These are phyloP conservation scores for Brachyistius frenatus DNA, from an alignment of 2,113 vertebrate genomes.

Conservation along the genomic window DNA sequence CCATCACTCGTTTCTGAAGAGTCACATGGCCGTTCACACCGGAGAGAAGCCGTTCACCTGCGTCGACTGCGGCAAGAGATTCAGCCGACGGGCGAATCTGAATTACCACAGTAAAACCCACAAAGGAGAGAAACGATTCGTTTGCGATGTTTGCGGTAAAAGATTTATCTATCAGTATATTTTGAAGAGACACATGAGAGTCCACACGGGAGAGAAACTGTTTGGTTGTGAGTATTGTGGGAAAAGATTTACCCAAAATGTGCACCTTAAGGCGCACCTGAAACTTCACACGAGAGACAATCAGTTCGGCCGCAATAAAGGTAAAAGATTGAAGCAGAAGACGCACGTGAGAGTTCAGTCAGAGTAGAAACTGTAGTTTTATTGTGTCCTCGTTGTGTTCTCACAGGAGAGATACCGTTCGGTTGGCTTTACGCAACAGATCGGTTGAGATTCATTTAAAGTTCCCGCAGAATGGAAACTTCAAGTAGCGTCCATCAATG, in stretches of 20 bases:
- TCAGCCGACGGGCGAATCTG: conserved; percentile 12
- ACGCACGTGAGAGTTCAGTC: too few species aligned
- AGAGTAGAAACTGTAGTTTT: too few species aligned
- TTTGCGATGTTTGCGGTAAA: conserved; percentile 1
- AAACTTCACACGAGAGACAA: neutral
- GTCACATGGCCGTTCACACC: conserved; percentile 15
- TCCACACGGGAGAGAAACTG: neutral
- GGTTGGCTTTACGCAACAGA: too few species aligned
- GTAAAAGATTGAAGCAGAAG: too few species aligned
- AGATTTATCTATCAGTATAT: neutral
- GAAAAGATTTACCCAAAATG: neutral
- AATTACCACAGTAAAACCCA: conserved; percentile 19
- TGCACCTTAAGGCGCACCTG: neutral
- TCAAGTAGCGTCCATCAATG: too few species aligned
- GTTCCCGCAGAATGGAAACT: too few species aligned
- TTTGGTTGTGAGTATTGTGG: neutral
- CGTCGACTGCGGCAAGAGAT: conserved; percentile 2
- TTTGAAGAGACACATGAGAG: conserved; percentile 9
- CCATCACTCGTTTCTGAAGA: conserved; percentile 12
- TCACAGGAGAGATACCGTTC: too few species aligned
- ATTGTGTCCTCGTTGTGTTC: too few species aligned
- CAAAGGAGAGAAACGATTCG: conserved; percentile 12
- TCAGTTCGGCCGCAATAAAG: neutral
- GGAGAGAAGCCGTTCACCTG: conserved; percentile 21
- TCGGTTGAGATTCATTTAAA: too few species aligned